phyloP scores from a whole-genome alignment of 1,140 invertebrate genomes.

The Andricus grossulariae region DNA sequence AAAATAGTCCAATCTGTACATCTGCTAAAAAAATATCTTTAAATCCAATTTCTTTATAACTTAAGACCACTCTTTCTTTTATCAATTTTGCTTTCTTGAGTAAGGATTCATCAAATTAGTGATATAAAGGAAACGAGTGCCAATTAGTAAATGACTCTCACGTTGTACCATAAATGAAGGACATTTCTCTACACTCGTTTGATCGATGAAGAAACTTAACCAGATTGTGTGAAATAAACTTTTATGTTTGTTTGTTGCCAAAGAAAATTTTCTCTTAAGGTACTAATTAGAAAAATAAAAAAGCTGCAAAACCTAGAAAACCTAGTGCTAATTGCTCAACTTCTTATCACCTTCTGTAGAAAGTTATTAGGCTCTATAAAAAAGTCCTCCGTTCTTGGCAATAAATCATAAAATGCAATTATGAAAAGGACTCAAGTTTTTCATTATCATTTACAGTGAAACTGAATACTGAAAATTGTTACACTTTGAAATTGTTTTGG shows the following conservation, averaged over 20 bases:
- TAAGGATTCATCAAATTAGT: not conserved
- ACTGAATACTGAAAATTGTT: too few relatives aligned
- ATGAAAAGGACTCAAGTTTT: too few relatives aligned
- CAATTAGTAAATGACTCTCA: not conserved
- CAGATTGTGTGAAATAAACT: not conserved
- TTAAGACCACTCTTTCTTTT: not conserved
- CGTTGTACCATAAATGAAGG: not conserved
- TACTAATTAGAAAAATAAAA: not conserved
- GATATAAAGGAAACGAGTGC: not conserved
- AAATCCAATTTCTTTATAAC: too few relatives aligned
- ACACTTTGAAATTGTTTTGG: too few relatives aligned
- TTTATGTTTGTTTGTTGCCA: not conserved
- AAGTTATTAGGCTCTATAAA: not conserved
- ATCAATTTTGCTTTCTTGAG: not conserved
- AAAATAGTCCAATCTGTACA: too few relatives aligned
- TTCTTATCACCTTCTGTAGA: not conserved
- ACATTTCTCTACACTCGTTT: not conserved
- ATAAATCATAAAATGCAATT: too few relatives aligned
- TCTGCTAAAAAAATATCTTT: too few relatives aligned
- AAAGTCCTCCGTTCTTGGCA: not conserved
- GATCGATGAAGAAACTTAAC: constrained; percentile 7
- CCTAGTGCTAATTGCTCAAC: not conserved
- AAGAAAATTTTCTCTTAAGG: not conserved
- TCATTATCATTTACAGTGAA: too few relatives aligned
- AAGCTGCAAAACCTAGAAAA: not conserved